Base-by-base conservation (phyloP, 1,140 invertebrate species). In the Aphelenchoides besseyi region DNA sequence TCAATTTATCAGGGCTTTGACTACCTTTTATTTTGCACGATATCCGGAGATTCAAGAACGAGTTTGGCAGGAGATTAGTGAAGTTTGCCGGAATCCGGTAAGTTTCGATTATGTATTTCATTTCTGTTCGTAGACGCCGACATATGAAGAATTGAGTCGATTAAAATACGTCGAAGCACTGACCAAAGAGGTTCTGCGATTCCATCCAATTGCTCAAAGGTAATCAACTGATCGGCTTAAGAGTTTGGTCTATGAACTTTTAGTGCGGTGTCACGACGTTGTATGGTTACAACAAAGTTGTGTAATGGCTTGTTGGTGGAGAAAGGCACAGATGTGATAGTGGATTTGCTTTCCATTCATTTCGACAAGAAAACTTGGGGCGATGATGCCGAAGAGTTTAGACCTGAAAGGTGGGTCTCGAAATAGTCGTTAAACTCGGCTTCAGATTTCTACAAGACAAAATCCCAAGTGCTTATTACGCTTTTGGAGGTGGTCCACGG, bases 351-450 rank as follows among this genome's bases (percentile, higher is more conserved):
- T 18, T 33, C 67, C 2, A n/a, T 69, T n/a, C 67, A 69, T 28
- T 57, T 57, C 3, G 67, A 69, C 33, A 55, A 55, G 26, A 57
- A 32, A 23, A 26, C 57, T 3, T 69, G 67, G 67, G 67, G 67
- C 36, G 67, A 57, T 2, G 36, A 69, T 37, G 67, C 67, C n/a
- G 52, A 69, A 8, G 67, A 69, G 41, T 69, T 69, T 26, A 64
- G 57, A 3, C 67, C 67, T 0, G 67, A 69, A 8, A 32, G 67
- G 37, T 69, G 32, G 26, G 5, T 59, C 55, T 5, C n/a, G 18
- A 1, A 8, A 16, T n/a, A 26, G 18, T 18, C 64, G 36, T 33
- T 33, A 26, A 3, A 48, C 41, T 48, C 41, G 41, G 12, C 12
- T 48, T 48, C 41, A 48, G 41, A 48, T 48, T 48, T 23, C 41